Base-by-base conservation (phyloP, 2,888 invertebrate species). In the Linnaemya tessellans region DNA sequence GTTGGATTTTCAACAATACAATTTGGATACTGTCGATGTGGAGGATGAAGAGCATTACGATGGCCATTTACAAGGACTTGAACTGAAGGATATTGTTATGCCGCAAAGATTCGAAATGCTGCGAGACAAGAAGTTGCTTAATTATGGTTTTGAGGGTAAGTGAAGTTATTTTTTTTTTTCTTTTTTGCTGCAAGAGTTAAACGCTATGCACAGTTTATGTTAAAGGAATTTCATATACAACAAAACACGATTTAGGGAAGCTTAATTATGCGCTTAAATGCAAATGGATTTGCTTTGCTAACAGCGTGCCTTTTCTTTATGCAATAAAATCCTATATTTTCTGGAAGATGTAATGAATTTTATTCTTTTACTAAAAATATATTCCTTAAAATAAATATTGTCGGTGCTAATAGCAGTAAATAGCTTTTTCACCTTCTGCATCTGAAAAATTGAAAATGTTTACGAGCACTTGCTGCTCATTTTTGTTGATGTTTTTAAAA, bases 91-190 rank as follows among this genome's bases (percentile, higher is more conserved):
- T 67, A 90, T 92, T 79, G 80, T 88, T 11, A 88, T 92, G 89
- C 92, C 92, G 7, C 87, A 89, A 43, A 89, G 89, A 84, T 91
- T 92, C 30, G 89, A 90, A 86, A 87, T 89, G 87, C 86, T 92
- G 43, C 89, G 89, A 54, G 89, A 92, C 71, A 89, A 89, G 78
- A 90, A 90, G 51, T 68, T 89, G n/a, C 89, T 91, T 62, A 86
- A 87, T 20, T 92, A 89, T 85, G 90, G 90, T 67, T 91, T 92
- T 78, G 84, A 90, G 70, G 90, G 92, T 90, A 58, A 90, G 89
- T 80, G 1, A 0, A 43, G 13, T n/a, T n/a, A 54, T 15, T 54
- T 38, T 18, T 30, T 3, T 5, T 30, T 30, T 30, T 30, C 5
- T 30, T 3, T 30, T 30, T 2, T 30, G 2, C 30, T 30, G 2